Percentiles rank a stretch among this genome's conserved stretches.
phyloP scores from a whole-genome alignment of 2,113 vertebrate genomes.

The Alectura lathami region DNA sequence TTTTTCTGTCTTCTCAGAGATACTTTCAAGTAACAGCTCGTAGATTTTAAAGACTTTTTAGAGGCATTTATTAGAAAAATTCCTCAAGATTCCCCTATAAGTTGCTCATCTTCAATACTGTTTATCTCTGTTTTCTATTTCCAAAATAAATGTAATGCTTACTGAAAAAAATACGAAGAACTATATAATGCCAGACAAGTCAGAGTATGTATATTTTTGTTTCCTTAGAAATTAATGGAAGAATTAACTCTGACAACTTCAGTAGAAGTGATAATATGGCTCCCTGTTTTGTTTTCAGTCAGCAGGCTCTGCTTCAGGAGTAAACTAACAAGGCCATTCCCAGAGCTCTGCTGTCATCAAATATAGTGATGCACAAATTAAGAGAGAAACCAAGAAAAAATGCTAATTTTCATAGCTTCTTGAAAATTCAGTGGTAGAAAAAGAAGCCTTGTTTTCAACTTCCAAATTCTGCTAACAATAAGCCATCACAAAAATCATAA shows the following conservation, averaged over 20 bases:
- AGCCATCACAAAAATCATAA: background rate
- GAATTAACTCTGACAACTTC: background rate
- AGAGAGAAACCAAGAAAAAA: background rate
- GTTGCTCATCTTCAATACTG: background rate
- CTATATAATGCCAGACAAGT: background rate
- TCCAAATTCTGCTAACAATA: background rate
- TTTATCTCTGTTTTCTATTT: background rate
- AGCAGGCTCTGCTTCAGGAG: background rate
- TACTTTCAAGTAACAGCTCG: background rate
- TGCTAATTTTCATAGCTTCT: background rate
- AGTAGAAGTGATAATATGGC: background rate
- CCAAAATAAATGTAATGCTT: background rate
- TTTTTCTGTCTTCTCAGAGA: background rate
- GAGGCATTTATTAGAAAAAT: background rate
- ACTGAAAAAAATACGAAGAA: background rate
- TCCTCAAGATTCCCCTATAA: background rate
- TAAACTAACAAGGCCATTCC: background rate
- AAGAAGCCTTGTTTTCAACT: background rate
- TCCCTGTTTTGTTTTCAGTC: background rate
- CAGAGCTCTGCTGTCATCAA: background rate
- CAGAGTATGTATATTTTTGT: background rate
- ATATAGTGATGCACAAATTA: background rate
- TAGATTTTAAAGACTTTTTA: background rate
- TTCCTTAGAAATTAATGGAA: background rate
- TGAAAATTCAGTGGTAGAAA: background rate